Evolutionary conservation across 2,797 vertebrate genomes (phyloP).

Genomic region (Myiotriccus ornatus): DNA sequence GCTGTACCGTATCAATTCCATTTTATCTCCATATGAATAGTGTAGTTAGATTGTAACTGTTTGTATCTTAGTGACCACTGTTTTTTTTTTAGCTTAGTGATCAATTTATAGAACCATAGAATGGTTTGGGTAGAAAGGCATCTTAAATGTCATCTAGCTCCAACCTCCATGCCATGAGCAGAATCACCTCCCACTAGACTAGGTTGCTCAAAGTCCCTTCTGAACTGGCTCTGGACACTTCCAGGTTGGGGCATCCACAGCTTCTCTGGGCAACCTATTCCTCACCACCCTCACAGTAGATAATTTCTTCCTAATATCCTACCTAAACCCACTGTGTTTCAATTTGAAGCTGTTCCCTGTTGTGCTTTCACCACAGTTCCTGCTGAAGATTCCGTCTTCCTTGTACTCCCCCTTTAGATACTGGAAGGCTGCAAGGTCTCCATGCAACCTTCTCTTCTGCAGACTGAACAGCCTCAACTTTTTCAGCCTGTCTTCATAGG

Average conservation of each 20-base stretch:
- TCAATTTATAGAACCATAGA: background rate
- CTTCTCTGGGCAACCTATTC: background rate
- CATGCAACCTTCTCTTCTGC: background rate
- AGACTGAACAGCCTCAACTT: background rate
- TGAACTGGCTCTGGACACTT: background rate
- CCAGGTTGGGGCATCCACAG: background rate
- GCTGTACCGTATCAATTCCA: background rate
- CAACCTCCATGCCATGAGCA: background rate
- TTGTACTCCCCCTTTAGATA: background rate
- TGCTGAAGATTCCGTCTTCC: background rate
- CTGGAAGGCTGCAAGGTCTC: background rate
- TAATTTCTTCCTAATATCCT: background rate
- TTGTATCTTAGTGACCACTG: background rate
- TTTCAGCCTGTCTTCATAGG: background rate
- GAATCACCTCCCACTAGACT: background rate
- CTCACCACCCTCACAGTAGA: background rate
- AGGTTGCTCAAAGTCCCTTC: background rate
- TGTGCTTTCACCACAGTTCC: background rate
- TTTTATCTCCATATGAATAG: background rate
- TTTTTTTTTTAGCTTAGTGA: background rate
- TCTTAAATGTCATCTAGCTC: background rate
- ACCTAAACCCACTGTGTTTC: background rate
- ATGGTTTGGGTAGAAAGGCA: background rate
- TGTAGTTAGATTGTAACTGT: background rate
- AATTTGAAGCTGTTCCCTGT: background rate